These are phyloP conservation scores for Andrena haemorrhoa DNA, from an alignment of 2,888 invertebrate species.

Conservation along the genomic window DNA sequence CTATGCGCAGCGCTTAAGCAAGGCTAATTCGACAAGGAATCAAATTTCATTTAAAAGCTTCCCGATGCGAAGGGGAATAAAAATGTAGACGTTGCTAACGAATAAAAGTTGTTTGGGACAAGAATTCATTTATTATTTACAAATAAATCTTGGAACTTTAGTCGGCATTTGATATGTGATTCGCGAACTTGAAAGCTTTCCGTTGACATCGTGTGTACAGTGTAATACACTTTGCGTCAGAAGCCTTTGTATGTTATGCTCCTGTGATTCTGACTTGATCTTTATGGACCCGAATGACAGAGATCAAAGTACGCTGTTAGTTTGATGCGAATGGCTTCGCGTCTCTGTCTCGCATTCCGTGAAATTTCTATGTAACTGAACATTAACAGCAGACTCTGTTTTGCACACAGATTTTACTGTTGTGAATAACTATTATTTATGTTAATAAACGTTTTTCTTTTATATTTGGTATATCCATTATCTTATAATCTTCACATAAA, in stretches of 20 bases:
- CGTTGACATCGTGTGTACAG: neutral
- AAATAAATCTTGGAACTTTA: neutral
- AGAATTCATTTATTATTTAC: neutral
- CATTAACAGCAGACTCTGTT: constrained; percentile 19
- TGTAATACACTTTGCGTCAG: neutral
- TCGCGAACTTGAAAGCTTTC: too few relatives aligned
- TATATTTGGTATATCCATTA: constrained; percentile 19
- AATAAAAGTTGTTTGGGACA: neutral
- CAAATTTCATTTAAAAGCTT: neutral
- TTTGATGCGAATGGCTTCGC: neutral
- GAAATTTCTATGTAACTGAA: constrained; percentile 6
- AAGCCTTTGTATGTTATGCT: constrained; percentile 2
- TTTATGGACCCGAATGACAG: constrained; percentile 19
- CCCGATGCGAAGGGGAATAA: neutral
- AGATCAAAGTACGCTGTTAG: neutral
- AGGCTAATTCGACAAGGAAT: neutral
- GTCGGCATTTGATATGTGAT: too few relatives aligned
- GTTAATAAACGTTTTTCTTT: constrained; percentile 35
- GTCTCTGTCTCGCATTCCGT: neutral
- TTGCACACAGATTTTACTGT: constrained; percentile 2
- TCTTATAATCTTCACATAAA: constrained; percentile 14
- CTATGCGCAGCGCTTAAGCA: neutral
- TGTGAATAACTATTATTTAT: constrained; percentile 13
- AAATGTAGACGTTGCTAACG: neutral
- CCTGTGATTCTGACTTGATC: constrained; percentile 1